Evolutionary conservation across 2,888 invertebrate genomes (phyloP), one percentile per base, ranked within the genome.

Genomic region (Trachelus troglodyta): DNA sequence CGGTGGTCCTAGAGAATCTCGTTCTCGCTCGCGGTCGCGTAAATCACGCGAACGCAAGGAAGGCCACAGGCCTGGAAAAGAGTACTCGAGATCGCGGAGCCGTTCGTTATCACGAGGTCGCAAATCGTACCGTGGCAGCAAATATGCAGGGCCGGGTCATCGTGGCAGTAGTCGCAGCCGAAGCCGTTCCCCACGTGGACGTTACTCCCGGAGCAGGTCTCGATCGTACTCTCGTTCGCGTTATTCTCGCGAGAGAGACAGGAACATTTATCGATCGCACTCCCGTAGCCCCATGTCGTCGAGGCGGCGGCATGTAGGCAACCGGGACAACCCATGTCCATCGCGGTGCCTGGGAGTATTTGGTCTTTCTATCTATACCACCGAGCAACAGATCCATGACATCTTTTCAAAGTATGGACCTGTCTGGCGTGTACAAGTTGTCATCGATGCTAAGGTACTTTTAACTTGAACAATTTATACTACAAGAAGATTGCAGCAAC

Each of bases 281-380:
- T 95, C 96, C 80, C 94, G 95, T 89, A 96, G 96, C 89, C 97
- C 97, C 34, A 96, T 96, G 96, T 96, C 97, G 68, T 95, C 95
- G 83, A 94, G 97, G 81, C 93, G 96, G 85, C 93, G 97, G 73
- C 97, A 97, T 91, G 92, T 94, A 81, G 96, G 96, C 82, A 96
- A 95, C 89, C 93, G 97, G 92, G 97, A 98, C 87, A 96, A 97
- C 90, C 98, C 98, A 0, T 95, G 96, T 81, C 96, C 97, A 3
- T 96, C 96, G 74, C 94, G 97, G 77, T 99, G 98, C 90, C 93
- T 99, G 75, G 99, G 99, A 31, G 96, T 99, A 15, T 99, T 99
- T 92, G 99, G 99, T 4, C 93, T 99, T 78, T 98, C 97, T 89
- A 94, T 98, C 77, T 96, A 96, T 92, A 99, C 99, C 0, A 96